Evolutionary conservation across 2,113 vertebrate species (phyloP).

Genomic region (Oostethus manadensis): DNA sequence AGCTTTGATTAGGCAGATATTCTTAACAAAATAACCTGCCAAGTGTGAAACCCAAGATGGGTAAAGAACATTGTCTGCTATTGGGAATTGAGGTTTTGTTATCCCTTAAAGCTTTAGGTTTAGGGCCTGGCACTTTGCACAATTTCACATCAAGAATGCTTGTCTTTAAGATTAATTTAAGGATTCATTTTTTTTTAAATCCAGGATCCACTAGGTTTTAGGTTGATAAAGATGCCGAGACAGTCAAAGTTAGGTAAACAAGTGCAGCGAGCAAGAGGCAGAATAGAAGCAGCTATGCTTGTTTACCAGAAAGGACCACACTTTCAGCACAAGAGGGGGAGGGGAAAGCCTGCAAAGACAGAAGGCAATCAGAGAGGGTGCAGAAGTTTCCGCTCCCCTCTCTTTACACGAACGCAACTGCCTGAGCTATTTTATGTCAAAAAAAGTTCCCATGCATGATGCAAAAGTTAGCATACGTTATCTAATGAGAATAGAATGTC

Average conservation of each 20-base stretch:
- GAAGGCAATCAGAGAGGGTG: constrained; percentile 47
- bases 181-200: too few relatives aligned
- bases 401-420: constrained; percentile 11
- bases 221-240: too few relatives aligned
- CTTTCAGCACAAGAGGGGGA: constrained; percentile 46
- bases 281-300: constrained; percentile 60
- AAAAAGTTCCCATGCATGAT: constrained; percentile 9
- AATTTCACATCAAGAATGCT: constrained; percentile 51
- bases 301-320: constrained; percentile 69
- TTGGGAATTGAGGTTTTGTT: constrained; percentile 45
- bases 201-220: too few relatives aligned
- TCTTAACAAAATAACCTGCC: constrained; percentile 4
- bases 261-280: constrained; percentile 25
- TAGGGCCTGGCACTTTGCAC: constrained; percentile 61
- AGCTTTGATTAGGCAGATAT: constrained; percentile 34
- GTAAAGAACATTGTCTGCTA: constrained; percentile 48
- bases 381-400: constrained; percentile 32
- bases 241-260: constrained; percentile 11
- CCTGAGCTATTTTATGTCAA: neutral
- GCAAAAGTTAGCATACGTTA: neutral
- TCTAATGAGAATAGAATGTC: neutral
- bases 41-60: constrained; percentile 32
- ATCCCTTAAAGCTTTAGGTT: constrained; percentile 43
- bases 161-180: constrained; percentile 56
- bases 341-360: constrained; percentile 41